These are phyloP conservation scores for Drosophila kikkawai DNA, from an alignment of 1,140 invertebrate species.

Conservation along the genomic window DNA sequence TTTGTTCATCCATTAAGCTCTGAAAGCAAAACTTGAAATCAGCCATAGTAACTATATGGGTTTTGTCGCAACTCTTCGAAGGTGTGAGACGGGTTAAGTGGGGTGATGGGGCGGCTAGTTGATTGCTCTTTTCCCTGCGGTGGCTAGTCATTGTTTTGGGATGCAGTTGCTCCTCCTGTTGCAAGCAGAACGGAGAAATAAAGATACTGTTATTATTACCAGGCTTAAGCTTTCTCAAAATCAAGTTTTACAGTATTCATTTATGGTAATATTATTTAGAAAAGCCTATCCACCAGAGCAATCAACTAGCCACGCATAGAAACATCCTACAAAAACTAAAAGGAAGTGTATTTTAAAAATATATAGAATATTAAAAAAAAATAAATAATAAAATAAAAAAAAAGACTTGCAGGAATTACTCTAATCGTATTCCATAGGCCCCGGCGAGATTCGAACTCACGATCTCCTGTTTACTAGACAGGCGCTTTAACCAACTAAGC, in stretches of 20 bases:
- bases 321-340: not conserved
- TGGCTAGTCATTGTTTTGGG: not conserved
- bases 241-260: not conserved
- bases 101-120: not conserved
- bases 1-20: slow-evolving; percentile 17
- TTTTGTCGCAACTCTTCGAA: slow-evolving; percentile 17
- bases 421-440: slow-evolving; percentile 87
- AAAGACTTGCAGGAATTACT: slow-evolving; percentile 85
- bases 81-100: not conserved
- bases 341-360: not conserved
- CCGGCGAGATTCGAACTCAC: slow-evolving; percentile 88
- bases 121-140: not conserved
- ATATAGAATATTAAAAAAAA: not conserved
- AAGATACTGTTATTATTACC: not conserved
- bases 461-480: slow-evolving; percentile 88
- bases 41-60: slow-evolving; percentile 31
- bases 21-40: slow-evolving; percentile 68
- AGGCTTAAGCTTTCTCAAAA: not conserved
- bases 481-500: slow-evolving; percentile 88
- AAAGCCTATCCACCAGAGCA: not conserved
- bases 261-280: not conserved
- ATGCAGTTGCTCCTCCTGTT: not conserved
- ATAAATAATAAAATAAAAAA: not conserved
- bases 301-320: not conserved
- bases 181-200: slow-evolving; percentile 1